These are phyloP conservation scores for Anoplius nigerrimus DNA, from an alignment of 2,888 invertebrate species.

Conservation along the genomic window DNA sequence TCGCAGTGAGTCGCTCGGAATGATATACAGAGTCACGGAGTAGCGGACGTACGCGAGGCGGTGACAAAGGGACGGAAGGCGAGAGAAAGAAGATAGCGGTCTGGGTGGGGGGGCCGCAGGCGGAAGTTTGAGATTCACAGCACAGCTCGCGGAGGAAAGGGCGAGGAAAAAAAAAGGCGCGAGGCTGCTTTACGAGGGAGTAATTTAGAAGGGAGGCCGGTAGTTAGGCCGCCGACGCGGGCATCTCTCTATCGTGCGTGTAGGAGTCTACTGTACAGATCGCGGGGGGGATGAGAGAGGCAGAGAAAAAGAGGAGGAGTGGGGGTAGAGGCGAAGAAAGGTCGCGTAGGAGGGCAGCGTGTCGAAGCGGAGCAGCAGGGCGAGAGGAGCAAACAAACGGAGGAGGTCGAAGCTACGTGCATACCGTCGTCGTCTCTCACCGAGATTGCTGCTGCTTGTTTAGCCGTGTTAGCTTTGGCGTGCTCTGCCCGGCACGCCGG, in stretches of 20 bases:
- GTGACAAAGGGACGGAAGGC: constrained; percentile 11
- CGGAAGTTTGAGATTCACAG: too few species aligned
- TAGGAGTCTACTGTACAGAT: background rate
- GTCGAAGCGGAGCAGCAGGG: constrained; percentile 4
- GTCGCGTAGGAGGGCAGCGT: constrained; percentile 4
- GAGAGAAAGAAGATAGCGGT: background rate
- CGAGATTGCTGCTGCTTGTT: constrained; percentile 50
- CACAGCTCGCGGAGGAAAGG: background rate
- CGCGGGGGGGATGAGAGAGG: background rate
- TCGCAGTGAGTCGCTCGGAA: too few species aligned
- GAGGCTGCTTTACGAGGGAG: background rate
- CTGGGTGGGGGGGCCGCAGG: background rate
- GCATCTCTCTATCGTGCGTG: too few species aligned
- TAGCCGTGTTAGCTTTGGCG: constrained; percentile 52
- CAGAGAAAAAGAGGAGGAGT: constrained; percentile 18
- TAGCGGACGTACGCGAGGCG: background rate
- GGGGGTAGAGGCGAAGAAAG: constrained; percentile 23
- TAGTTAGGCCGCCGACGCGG: constrained; percentile 27
- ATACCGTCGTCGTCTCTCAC: constrained; percentile 45
- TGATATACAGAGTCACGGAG: too few species aligned
- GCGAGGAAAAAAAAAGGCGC: background rate
- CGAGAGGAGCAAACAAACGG: constrained; percentile 42
- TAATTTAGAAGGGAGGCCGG: constrained; percentile 47
- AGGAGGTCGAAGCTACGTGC: constrained; percentile 28
- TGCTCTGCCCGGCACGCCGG: constrained; percentile 35